A percentile compares a stretch with the other conserved stretches of the same genome.
Evolutionary conservation across 2,797 vertebrate genomes (phyloP).

Genomic region (Myotis daubentonii): DNA sequence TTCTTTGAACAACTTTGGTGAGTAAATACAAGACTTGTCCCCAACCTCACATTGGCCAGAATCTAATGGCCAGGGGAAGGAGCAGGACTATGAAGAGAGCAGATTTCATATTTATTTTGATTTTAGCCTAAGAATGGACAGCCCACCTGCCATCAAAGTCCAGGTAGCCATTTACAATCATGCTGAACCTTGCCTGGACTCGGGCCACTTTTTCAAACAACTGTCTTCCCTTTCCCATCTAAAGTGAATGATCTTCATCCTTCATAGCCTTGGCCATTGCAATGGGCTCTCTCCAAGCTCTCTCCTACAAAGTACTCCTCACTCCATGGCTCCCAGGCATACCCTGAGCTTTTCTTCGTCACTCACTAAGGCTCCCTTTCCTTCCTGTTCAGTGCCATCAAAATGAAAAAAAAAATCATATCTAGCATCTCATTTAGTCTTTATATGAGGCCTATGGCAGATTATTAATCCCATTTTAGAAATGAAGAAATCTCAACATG

Average conservation of each 20-base stretch:
- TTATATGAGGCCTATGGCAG: background rate
- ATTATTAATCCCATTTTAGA: slow-evolving; percentile 26
- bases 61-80: background rate
- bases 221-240: background rate
- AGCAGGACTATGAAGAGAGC: background rate
- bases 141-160: background rate
- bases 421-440: background rate
- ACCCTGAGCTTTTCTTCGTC: background rate
- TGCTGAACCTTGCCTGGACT: background rate
- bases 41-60: background rate
- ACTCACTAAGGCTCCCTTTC: background rate
- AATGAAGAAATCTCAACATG: background rate
- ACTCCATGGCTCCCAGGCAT: background rate
- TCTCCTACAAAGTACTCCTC: background rate
- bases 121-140: background rate
- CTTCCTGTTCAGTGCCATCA: background rate
- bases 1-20: slow-evolving; percentile 18
- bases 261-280: background rate
- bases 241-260: background rate
- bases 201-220: background rate
- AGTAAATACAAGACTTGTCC: background rate
- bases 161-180: background rate
- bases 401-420: background rate
- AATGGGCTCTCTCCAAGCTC: background rate
- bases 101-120: background rate